Conservation (phyloP, 2,888 invertebrate species). For the Epistrophe grossulariae region DNA sequence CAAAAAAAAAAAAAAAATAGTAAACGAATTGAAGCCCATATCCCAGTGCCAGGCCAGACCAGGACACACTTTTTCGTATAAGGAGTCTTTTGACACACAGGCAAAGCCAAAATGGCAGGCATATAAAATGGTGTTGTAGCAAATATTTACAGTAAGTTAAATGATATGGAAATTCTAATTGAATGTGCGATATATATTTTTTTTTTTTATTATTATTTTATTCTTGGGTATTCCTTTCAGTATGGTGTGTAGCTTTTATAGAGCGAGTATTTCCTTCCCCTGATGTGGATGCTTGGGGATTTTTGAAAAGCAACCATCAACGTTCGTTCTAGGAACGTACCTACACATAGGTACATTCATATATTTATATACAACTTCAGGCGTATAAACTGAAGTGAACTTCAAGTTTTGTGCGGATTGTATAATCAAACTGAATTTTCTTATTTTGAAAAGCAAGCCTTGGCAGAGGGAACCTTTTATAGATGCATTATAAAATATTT, state of each 20-base stretch:
- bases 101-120: constrained; percentile 27
- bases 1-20: constrained; percentile 23
- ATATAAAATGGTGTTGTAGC: constrained; percentile 42
- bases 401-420: constrained; percentile 25
- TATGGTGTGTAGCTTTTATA: not conserved
- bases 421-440: constrained; percentile 23
- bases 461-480: constrained; percentile 10
- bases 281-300: not conserved
- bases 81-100: constrained; percentile 13
- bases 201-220: constrained; percentile 26
- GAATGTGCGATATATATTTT: constrained; percentile 56
- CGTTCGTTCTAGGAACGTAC: not conserved
- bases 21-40: constrained; percentile 45
- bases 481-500: constrained; percentile 24
- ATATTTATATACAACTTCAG: not conserved
- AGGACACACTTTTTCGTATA: constrained; percentile 14
- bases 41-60: not conserved
- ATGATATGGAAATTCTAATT: constrained; percentile 70
- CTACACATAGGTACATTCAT: not conserved
- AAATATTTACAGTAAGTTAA: constrained; percentile 61
- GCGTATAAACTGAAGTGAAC: constrained; percentile 32
- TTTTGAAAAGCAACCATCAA: constrained; percentile 4
- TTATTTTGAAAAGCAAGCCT: not conserved
- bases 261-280: not conserved
- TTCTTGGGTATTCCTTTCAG: constrained; percentile 35